Conservation (phyloP, 1,140 invertebrate genomes). For the Ostrea denselamellosa region DNA sequence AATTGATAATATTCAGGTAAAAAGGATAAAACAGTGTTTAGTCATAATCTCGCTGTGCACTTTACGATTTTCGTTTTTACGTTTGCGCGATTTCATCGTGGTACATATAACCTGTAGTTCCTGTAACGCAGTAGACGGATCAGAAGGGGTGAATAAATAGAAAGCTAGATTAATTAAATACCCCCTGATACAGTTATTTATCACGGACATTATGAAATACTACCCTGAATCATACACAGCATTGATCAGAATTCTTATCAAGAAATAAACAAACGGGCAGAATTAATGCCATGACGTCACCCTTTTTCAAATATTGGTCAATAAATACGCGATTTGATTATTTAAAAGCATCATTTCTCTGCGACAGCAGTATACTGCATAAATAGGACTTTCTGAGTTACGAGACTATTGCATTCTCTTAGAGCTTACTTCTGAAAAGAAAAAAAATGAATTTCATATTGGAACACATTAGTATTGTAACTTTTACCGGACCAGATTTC, state of each 20-base stretch:
- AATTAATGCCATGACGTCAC: not conserved
- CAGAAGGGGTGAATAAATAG: too few species aligned
- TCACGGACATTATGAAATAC: not conserved
- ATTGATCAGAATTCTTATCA: not conserved
- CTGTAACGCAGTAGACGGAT: too few species aligned
- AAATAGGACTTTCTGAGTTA: not conserved
- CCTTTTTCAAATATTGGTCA: not conserved
- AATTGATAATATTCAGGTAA: too few species aligned
- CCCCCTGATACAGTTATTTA: too few species aligned
- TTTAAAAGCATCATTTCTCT: not conserved
- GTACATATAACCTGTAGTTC: too few species aligned
- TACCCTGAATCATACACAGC: not conserved
- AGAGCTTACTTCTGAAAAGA: not conserved
- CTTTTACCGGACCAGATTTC: not conserved
- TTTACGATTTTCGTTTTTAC: too few species aligned
- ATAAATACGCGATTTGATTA: not conserved
- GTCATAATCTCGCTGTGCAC: too few species aligned
- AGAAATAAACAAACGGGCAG: conserved; percentile 2
- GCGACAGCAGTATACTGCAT: not conserved
- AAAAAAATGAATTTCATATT: not conserved
- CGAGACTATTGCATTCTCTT: too few species aligned
- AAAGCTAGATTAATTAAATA: too few species aligned
- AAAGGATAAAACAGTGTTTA: too few species aligned
- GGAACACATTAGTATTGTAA: not conserved
- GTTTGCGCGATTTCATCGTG: too few species aligned